phyloP scores from a whole-genome alignment of 2,888 invertebrate genomes.

The Sepioteuthis lessoniana region DNA sequence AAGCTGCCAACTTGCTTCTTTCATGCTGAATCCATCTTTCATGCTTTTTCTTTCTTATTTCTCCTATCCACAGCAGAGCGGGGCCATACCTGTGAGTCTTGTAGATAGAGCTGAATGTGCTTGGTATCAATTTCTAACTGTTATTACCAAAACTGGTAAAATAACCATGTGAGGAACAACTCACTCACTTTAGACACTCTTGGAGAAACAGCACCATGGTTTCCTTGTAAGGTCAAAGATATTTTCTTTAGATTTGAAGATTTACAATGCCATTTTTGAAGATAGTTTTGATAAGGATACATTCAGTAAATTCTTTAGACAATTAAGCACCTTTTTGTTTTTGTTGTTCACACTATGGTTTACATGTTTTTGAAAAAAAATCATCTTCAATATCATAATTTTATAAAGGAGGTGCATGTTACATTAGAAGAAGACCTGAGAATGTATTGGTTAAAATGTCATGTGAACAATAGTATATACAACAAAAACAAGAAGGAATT shows the following conservation, averaged over 20 bases:
- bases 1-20: slow-evolving; percentile 6
- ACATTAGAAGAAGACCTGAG: too few species aligned
- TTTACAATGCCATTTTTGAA: too few species aligned
- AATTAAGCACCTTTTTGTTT: too few species aligned
- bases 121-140: slow-evolving; percentile 11
- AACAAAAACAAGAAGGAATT: too few species aligned
- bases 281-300: too few species aligned
- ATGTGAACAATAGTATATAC: too few species aligned
- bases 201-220: slow-evolving; percentile 10
- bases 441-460: too few species aligned
- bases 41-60: background rate
- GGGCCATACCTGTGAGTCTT: slow-evolving; percentile 33
- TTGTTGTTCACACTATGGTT: too few species aligned
- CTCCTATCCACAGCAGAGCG: slow-evolving; percentile 33
- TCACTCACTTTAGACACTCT: background rate
- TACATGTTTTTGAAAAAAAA: too few species aligned
- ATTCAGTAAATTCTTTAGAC: too few species aligned
- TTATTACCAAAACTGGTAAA: background rate
- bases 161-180: background rate
- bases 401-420: too few species aligned
- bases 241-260: background rate
- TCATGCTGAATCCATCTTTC: background rate
- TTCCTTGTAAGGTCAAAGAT: background rate
- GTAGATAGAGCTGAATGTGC: slow-evolving; percentile 33
- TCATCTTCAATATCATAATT: too few species aligned